Conservation (phyloP, 2,888 invertebrate species). For the Idaea aversata region DNA sequence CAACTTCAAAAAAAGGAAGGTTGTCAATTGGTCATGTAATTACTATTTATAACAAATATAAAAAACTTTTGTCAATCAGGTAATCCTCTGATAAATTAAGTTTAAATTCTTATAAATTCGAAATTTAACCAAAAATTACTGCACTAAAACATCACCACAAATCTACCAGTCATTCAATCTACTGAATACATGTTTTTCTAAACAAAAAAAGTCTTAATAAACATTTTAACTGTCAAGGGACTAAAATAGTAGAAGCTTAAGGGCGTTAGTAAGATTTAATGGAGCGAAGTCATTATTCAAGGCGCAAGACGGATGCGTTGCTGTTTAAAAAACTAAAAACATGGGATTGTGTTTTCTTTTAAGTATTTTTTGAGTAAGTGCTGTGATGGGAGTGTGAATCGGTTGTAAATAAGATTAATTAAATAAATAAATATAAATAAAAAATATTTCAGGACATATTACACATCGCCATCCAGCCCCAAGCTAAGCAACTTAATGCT, state of each 20-base stretch:
- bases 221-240: slow-evolving; percentile 58
- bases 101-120: neutral
- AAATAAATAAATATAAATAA: too few relatives aligned
- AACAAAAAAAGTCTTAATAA: slow-evolving; percentile 62
- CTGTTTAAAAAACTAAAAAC: slow-evolving; percentile 26
- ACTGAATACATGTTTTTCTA: slow-evolving; percentile 41
- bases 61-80: too few relatives aligned
- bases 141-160: neutral
- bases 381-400: neutral
- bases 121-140: neutral
- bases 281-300: slow-evolving; percentile 63
- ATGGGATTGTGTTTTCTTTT: slow-evolving; percentile 14
- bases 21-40: too few relatives aligned
- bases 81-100: too few relatives aligned
- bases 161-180: neutral
- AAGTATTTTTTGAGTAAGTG: neutral
- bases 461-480: too few relatives aligned
- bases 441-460: too few relatives aligned
- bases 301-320: slow-evolving; percentile 62
- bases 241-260: slow-evolving; percentile 62
- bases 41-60: too few relatives aligned
- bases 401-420: neutral
- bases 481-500: too few relatives aligned
- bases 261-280: slow-evolving; percentile 62
- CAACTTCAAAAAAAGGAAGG: too few relatives aligned